A percentile compares a stretch with the other conserved stretches of the same genome.
These are phyloP conservation scores for Villa cingulata DNA, from an alignment of 2,888 invertebrate genomes.

Conservation along the genomic window DNA sequence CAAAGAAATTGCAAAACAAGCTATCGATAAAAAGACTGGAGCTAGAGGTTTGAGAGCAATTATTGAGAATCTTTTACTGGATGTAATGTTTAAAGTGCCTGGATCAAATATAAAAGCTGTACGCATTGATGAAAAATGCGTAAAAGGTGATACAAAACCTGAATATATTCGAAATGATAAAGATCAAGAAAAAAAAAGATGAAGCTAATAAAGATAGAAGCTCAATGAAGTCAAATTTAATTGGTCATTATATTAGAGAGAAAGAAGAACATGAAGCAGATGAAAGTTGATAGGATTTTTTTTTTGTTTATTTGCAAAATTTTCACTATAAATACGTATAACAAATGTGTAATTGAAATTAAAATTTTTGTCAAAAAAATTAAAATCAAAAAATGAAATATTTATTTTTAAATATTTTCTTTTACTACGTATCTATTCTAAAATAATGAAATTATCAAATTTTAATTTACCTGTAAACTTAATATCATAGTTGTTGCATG, in stretches of 20 bases:
- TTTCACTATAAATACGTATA: background rate
- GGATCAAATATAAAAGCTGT: background rate
- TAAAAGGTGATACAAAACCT: background rate
- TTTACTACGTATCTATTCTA: background rate
- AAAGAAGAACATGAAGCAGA: background rate
- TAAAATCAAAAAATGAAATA: background rate
- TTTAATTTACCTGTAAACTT: constrained; percentile 35
- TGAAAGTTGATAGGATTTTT: background rate
- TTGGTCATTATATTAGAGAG: background rate
- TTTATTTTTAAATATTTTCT: no score
- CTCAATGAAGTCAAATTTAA: no score
- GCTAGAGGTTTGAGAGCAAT: constrained; percentile 83
- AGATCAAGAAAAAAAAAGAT: background rate
- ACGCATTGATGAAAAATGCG: background rate
- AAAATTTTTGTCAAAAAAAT: no score
- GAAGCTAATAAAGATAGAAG: background rate
- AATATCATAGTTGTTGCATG: constrained; percentile 41
- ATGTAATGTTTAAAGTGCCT: background rate
- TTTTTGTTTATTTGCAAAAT: background rate
- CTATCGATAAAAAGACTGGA: constrained; percentile 86
- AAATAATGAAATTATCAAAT: background rate
- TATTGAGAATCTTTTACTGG: constrained; percentile 46
- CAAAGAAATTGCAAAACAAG: constrained; percentile 63
- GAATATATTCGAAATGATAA: background rate
- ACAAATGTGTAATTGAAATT: no score